phyloP scores from a whole-genome alignment of 53 echinoderm and acorn worm genomes.

The Apostichopus leukothele region DNA sequence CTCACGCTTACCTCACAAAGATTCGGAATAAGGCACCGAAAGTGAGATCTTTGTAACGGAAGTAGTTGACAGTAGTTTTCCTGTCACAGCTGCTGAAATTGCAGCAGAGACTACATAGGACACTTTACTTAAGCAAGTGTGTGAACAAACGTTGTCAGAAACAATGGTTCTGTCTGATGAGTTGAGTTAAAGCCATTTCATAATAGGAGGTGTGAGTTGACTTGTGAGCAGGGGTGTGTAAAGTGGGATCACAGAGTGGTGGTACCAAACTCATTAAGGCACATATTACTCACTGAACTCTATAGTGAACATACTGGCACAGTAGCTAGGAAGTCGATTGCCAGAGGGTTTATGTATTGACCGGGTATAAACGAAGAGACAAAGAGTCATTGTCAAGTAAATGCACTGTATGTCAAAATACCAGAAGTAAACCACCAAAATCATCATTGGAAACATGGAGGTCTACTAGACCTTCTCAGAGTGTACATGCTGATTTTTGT shows the following conservation, averaged over 20 bases:
- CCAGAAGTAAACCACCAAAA: no score
- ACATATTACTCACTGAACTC: constrained; percentile 25
- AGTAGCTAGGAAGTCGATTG: constrained; percentile 48
- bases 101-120: constrained; percentile 13
- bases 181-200: constrained; percentile 35
- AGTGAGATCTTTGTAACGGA: constrained; percentile 41
- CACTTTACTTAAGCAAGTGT: not conserved
- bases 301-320: constrained; percentile 55
- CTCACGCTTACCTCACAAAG: constrained; percentile 57
- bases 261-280: not conserved
- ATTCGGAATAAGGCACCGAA: not conserved
- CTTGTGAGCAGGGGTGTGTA: constrained; percentile 42
- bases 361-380: constrained; percentile 51
- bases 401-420: constrained; percentile 31
- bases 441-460: constrained; percentile 55
- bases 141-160: constrained; percentile 40
- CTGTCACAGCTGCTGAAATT: constrained; percentile 65
- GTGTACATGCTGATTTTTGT: constrained; percentile 26
- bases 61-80: constrained; percentile 58
- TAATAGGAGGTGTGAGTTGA: not conserved
- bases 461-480: constrained; percentile 38
- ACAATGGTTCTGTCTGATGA: not conserved
- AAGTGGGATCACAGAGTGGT: constrained; percentile 42
- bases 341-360: constrained; percentile 54
- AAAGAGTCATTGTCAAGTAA: constrained; percentile 16